Conservation (phyloP, 2,797 vertebrate species). For the Apogon talboti region DNA sequence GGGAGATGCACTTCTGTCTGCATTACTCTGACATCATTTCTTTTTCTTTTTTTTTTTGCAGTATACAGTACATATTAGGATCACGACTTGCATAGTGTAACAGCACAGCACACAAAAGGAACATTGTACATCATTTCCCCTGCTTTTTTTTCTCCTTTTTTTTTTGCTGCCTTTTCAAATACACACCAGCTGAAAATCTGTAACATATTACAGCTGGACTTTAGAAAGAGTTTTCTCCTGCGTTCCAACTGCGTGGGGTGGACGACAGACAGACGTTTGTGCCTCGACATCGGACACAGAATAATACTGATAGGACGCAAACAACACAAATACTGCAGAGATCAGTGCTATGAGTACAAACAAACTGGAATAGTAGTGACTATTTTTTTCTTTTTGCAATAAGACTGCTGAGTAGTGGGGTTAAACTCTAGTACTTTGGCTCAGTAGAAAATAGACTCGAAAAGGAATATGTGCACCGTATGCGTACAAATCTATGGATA, state of each 20-base stretch:
- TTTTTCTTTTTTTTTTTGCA: conserved; percentile 27
- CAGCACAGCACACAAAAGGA: conserved; percentile 66
- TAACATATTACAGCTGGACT: conserved; percentile 11
- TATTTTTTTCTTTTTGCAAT: conserved; percentile 47
- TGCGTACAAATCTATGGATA: conserved; percentile 67
- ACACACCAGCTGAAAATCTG: conserved; percentile 21
- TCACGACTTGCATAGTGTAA: conserved; percentile 81
- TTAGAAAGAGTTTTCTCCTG: conserved; percentile 5
- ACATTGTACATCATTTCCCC: conserved; percentile 40
- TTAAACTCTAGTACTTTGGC: conserved; percentile 78
- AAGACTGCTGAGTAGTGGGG: conserved; percentile 74
- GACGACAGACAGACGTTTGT: conserved; percentile 29
- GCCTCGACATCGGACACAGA: conserved; percentile 37
- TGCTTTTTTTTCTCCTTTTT: conserved; percentile 1
- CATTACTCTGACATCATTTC: conserved; percentile 31
- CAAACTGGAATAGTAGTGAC: conserved; percentile 71
- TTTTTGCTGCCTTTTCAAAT: conserved; percentile 11
- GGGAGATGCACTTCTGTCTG: conserved; percentile 31
- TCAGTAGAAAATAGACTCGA: conserved; percentile 77
- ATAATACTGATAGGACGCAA: conserved; percentile 80
- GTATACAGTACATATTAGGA: conserved; percentile 59
- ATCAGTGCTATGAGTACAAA: conserved; percentile 74
- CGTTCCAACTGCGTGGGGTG: conserved; percentile 10
- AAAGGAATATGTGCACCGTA: conserved; percentile 78
- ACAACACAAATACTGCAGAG: conserved; percentile 73